Evolutionary conservation across 2,888 invertebrate genomes (phyloP).

Genomic region (Watsonalla cultraria): DNA sequence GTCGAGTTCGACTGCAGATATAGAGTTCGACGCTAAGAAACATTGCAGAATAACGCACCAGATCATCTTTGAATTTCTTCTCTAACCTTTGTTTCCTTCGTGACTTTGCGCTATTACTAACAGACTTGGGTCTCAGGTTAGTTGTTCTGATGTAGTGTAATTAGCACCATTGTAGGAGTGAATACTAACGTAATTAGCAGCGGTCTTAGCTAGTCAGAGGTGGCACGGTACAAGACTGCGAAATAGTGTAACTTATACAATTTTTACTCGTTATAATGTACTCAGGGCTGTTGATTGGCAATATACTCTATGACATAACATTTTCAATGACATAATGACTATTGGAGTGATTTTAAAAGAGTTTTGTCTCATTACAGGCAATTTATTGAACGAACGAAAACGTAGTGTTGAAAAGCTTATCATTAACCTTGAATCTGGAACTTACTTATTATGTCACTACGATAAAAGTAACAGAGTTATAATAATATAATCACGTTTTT

Average conservation of each 20-base stretch:
- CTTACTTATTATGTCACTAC: neutral
- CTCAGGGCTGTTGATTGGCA: constrained; percentile 23
- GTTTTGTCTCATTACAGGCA: no score
- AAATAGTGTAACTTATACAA: constrained; percentile 51
- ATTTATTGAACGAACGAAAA: no score
- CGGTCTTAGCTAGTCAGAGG: constrained; percentile 48
- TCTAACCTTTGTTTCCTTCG: neutral
- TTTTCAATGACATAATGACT: no score
- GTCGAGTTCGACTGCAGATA: no score
- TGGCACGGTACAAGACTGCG: constrained; percentile 69
- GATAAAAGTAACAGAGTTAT: neutral
- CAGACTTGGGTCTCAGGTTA: constrained; percentile 36
- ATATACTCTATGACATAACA: neutral
- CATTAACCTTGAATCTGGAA: neutral
- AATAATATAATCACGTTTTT: no score
- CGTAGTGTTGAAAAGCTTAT: neutral
- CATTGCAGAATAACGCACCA: no score
- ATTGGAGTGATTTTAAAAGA: no score
- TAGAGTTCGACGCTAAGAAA: no score
- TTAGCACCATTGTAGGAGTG: constrained; percentile 46
- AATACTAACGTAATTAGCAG: constrained; percentile 21
- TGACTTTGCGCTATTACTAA: no score
- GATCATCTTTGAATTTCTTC: no score
- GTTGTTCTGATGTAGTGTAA: constrained; percentile 49
- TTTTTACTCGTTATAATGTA: constrained; percentile 56